Conservation (phyloP, 2,888 invertebrate genomes). For the Margaritifera margaritifera region DNA sequence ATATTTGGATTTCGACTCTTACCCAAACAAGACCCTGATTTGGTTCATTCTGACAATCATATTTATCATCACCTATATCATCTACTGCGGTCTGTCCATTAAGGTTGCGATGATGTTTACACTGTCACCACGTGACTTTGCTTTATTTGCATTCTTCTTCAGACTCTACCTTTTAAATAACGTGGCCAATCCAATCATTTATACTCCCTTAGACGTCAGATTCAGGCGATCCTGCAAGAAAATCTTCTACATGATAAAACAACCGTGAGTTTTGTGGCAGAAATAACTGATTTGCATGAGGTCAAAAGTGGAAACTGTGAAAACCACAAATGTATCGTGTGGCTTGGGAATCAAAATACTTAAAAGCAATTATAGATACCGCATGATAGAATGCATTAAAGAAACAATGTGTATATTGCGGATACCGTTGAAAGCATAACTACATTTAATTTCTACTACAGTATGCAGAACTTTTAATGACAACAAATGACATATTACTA, state of each 20-base stretch:
- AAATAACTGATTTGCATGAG: no score
- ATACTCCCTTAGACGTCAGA: slow-evolving; percentile 18
- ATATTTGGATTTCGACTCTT: slow-evolving; percentile 29
- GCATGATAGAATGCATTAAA: no score
- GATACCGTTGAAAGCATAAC: no score
- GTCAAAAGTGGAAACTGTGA: no score
- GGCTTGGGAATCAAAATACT: no score
- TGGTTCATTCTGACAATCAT: slow-evolving; percentile 29
- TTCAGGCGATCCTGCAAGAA: slow-evolving; percentile 21
- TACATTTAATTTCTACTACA: no score
- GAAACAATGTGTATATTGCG: no score
- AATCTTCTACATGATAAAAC: neutral
- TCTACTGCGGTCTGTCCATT: slow-evolving; percentile 19
- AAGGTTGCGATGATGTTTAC: slow-evolving; percentile 12
- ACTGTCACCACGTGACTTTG: slow-evolving; percentile 11
- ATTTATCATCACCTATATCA: slow-evolving; percentile 22
- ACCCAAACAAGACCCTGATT: slow-evolving; percentile 31
- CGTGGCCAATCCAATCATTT: slow-evolving; percentile 27
- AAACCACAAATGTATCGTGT: no score
- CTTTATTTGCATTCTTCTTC: slow-evolving; percentile 22
- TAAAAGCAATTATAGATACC: no score
- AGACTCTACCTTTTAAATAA: slow-evolving; percentile 29
- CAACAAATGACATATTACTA: no score
- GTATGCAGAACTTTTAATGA: no score
- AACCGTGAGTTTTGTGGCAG: no score